Conservation (phyloP, 1,140 invertebrate genomes). For the Acromyrmex heyeri region DNA sequence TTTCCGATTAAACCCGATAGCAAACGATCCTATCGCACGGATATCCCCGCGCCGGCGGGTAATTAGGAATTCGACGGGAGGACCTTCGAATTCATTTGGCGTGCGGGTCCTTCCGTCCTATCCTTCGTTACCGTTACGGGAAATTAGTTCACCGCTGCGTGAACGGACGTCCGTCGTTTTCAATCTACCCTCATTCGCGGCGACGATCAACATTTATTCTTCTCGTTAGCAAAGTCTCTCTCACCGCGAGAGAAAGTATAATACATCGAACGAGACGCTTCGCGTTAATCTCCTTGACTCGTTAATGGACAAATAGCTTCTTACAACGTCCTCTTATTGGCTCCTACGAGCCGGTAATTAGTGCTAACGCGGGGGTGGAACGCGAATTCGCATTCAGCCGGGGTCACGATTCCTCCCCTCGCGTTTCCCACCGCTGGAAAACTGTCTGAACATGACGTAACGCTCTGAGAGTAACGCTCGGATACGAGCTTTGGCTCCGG, state of each 20-base stretch:
- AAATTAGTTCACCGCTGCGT: conserved; percentile 43
- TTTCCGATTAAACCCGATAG: conserved; percentile 78
- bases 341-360: conserved; percentile 70
- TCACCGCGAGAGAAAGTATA: neutral
- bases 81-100: conserved; percentile 78
- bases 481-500: conserved; percentile 67
- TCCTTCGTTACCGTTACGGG: conserved; percentile 55
- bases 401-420: conserved; percentile 71
- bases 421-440: conserved; percentile 77
- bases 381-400: conserved; percentile 82
- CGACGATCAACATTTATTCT: conserved; percentile 40
- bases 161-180: conserved; percentile 22
- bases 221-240: neutral
- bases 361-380: conserved; percentile 47
- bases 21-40: conserved; percentile 80
- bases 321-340: conserved; percentile 37
- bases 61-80: conserved; percentile 81
- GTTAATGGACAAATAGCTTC: conserved; percentile 34
- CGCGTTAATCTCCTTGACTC: conserved; percentile 50
- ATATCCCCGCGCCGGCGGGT: conserved; percentile 75
- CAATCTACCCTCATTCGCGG: neutral
- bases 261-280: conserved; percentile 13
- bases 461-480: conserved; percentile 81
- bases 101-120: conserved; percentile 49
- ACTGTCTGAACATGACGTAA: conserved; percentile 86